Base-by-base conservation (phyloP, 2,888 invertebrate species). In the Spisula solida region DNA sequence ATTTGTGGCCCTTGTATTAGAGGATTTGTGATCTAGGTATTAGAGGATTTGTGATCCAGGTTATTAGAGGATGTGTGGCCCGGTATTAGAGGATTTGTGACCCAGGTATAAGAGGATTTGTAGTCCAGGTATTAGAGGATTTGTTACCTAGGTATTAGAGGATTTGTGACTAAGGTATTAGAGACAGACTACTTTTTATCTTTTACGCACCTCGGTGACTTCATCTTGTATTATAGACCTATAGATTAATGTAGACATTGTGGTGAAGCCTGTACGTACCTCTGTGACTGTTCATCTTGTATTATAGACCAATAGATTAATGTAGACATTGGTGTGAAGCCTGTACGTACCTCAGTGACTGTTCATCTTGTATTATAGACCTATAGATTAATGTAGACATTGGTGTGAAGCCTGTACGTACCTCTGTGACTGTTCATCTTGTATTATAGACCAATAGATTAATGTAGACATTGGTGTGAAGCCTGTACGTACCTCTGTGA, bases 391-490 rank as follows among this genome's bases (percentile, higher is more conserved):
- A 96, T 14, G 97, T 97, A 66, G 98, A 97, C 98, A 99, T 98
- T 0, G 98, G 99, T 20, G 99, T 99, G 91, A 99, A 97, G 0
- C 99, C 99, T 16, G 98, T 18, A 85, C 79, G 1, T 55, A 86
- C 86, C 82, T 51, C 51, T 86, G 20, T n/a, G 82, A 85, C 12
- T 0, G n/a, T n/a, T 60, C 79, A 18, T 92, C 88, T 8, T 60
- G 81, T 20, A 91, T 86, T 6, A 90, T 75, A 14, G 85, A 82
- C 94, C 98, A 98, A 91, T 97, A 97, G 82, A 98, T 97, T 20
- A 99, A 96, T 14, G 97, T 97, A 66, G 98, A 97, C 98, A 99
- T 98, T 0, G 98, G 99, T 20, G 99, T 99, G 91, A 99, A 97
- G 0, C 99, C 99, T 16, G 98, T 18, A 85, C 79, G 1, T 55